Evolutionary conservation across 2,888 invertebrate species (phyloP).

Genomic region (Adelognathus sp.): DNA sequence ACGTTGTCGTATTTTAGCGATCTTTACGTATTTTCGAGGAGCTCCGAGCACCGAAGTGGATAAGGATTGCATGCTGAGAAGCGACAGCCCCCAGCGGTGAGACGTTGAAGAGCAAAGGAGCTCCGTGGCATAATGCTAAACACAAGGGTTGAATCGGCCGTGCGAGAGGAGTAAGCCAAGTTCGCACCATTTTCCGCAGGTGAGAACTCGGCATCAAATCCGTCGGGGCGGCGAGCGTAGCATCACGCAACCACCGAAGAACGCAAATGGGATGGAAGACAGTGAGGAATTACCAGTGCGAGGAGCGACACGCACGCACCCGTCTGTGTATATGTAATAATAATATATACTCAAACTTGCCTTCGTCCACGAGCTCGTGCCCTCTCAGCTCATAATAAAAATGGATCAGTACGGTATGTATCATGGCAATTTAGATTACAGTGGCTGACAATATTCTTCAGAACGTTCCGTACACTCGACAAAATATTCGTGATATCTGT

Average conservation of each 20-base stretch:
- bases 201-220: conserved; percentile 62
- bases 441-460: background rate
- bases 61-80: conserved; percentile 55
- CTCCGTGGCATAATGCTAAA: background rate
- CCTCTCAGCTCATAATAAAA: conserved; percentile 28
- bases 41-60: conserved; percentile 14
- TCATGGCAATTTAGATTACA: conserved; percentile 27
- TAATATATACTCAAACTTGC: background rate
- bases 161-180: conserved; percentile 50
- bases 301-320: conserved; percentile 61
- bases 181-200: conserved; percentile 64
- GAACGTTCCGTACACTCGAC: background rate
- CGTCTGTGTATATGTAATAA: background rate
- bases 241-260: conserved; percentile 60
- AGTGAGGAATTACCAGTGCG: conserved; percentile 64
- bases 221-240: conserved; percentile 56
- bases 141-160: background rate
- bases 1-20: conserved; percentile 1
- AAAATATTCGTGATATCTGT: background rate
- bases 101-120: conserved; percentile 29
- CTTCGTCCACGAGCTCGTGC: background rate
- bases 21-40: conserved; percentile 32
- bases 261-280: conserved; percentile 63
- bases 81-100: conserved; percentile 25
- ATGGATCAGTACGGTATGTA: conserved; percentile 29